Evolutionary conservation across 1,140 invertebrate species (phyloP).

Genomic region (Acromyrmex charruanus): DNA sequence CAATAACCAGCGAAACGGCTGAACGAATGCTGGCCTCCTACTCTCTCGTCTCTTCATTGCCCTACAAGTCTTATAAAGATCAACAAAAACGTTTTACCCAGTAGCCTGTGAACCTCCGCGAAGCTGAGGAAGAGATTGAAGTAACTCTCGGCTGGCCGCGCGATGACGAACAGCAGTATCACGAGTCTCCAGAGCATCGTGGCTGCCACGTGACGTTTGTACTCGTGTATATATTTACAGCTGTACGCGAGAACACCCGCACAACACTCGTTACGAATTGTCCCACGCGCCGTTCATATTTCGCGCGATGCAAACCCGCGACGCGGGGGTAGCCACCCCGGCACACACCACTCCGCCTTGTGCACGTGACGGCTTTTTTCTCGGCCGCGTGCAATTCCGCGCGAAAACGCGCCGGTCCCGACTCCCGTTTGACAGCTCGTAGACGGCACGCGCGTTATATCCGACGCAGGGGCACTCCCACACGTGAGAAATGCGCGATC

Average conservation of each 20-base stretch:
- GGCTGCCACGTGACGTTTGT: slow-evolving; percentile 70
- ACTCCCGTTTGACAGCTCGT: slow-evolving; percentile 66
- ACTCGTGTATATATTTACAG: slow-evolving; percentile 26
- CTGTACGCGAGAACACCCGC: slow-evolving; percentile 13
- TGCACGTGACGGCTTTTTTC: slow-evolving; percentile 62
- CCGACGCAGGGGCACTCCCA: slow-evolving; percentile 42
- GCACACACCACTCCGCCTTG: neutral
- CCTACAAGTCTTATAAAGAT: neutral
- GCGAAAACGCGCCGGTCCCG: neutral
- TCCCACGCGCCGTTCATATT: slow-evolving; percentile 44
- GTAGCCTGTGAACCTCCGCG: slow-evolving; percentile 84
- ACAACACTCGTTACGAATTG: slow-evolving; percentile 51
- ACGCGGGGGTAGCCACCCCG: neutral
- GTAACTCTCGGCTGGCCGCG: slow-evolving; percentile 79
- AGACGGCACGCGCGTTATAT: slow-evolving; percentile 2
- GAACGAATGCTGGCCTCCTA: neutral
- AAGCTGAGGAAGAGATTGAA: slow-evolving; percentile 86
- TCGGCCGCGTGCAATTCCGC: neutral
- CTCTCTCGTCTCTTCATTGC: neutral
- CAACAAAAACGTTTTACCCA: slow-evolving; percentile 81
- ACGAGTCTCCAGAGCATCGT: slow-evolving; percentile 68
- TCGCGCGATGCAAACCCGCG: slow-evolving; percentile 37
- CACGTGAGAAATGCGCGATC: slow-evolving; percentile 24
- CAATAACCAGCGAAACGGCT: slow-evolving; percentile 7
- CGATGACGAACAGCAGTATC: slow-evolving; percentile 77